Evolutionary conservation across 2,113 vertebrate genomes (phyloP), one percentile per base, ranked within the genome.

Genomic region (Hipposideros armiger): DNA sequence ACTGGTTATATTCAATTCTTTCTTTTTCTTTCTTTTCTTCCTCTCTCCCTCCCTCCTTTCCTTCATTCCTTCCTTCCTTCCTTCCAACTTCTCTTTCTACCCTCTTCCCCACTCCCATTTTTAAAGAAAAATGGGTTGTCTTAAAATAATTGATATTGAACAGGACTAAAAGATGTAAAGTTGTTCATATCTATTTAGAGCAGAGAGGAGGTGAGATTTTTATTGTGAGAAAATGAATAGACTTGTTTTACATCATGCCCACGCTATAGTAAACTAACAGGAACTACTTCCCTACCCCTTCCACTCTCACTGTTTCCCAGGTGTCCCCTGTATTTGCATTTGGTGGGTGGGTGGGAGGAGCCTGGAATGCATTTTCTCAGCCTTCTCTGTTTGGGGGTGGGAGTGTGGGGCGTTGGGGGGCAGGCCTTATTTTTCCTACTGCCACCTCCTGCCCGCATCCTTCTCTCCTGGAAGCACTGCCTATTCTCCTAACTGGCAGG

Each of bases 71-170:
- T 54, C 52, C 52, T 54, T 54, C 16, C 52, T 17, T 54, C 16
- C 60, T 62, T 62, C 16, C 10, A 5, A 45, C 10, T n/a, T 11
- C 15, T 24, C 4, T 5, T 40, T 16, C 32, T 73, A 54, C 16
- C 52, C 9, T 20, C 56, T 58, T 42, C 30, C 24, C 3, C 16
- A 28, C 17, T 90, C 19, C 70, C 36, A 82, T 40, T 83, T 22
- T 13, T 5, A 64, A 96, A 91, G 6, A 66, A 94, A 89, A 96
- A 64, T 36, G 11, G 3, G 7, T 67, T 70, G 26, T 90, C 24
- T 92, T 78, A 24, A 73, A 91, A 87, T 91, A 94, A 52, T 45
- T 66, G 40, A 70, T 62, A 62, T 13, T 86, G 17, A 94, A 72
- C 62, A 96, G 30, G 28, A 77, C 76, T 73, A 17, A 80, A 84